Evolutionary conservation across 2,888 invertebrate species (phyloP).

Genomic region (Galerucella pusilla): DNA sequence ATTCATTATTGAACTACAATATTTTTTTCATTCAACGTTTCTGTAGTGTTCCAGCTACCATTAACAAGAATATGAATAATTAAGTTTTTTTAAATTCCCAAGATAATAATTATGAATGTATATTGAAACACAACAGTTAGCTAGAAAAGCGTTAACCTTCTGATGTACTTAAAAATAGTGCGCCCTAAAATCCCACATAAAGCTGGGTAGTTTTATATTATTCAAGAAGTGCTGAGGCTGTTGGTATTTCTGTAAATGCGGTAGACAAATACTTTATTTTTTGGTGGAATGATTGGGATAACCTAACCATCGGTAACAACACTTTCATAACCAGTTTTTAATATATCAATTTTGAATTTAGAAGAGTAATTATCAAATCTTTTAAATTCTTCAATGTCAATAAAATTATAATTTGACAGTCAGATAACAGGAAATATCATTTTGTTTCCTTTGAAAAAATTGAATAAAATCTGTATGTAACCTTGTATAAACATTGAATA

Average conservation of each 20-base stretch:
- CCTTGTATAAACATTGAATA: neutral
- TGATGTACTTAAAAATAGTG: no score
- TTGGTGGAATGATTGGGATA: conserved; percentile 8
- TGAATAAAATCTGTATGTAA: neutral
- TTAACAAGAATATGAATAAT: no score
- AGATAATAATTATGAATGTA: no score
- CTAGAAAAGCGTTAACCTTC: no score
- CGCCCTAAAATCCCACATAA: no score
- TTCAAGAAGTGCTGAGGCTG: neutral
- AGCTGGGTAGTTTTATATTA: no score
- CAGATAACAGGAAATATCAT: neutral
- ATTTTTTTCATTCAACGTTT: no score
- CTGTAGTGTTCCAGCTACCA: no score
- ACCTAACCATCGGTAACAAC: neutral
- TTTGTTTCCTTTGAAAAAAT: neutral
- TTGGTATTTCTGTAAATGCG: neutral
- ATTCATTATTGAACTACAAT: no score
- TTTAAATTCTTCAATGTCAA: conserved; percentile 1
- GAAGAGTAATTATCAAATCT: neutral
- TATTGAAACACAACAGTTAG: no score
- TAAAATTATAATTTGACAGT: neutral
- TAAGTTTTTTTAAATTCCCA: no score
- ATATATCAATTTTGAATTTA: conserved; percentile 6
- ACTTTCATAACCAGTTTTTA: conserved; percentile 5
- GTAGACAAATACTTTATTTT: neutral